Evolutionary conservation across 2,888 invertebrate genomes (phyloP).

Genomic region (Geotrupes spiniger): DNA sequence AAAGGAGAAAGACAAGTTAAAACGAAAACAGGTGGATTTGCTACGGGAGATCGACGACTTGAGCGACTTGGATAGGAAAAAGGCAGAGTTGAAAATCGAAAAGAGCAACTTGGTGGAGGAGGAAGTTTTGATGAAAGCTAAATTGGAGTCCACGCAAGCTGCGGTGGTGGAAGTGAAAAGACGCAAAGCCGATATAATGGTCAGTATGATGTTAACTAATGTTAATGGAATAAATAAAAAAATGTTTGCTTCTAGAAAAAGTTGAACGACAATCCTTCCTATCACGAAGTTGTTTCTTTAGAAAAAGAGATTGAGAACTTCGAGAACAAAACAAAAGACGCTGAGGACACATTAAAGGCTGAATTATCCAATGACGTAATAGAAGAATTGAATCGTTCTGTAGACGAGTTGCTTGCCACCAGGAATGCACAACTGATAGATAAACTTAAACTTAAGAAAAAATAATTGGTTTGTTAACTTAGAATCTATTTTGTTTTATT

Average conservation of each 20-base stretch:
- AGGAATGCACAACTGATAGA: conserved; percentile 22
- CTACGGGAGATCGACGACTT: conserved; percentile 22
- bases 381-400: conserved; percentile 14
- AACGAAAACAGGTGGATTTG: conserved; percentile 20
- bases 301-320: conserved; percentile 20
- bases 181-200: conserved; percentile 26
- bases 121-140: conserved; percentile 21
- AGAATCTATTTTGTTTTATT: too few relatives aligned
- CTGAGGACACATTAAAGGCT: conserved; percentile 13
- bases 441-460: conserved; percentile 18
- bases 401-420: conserved; percentile 19
- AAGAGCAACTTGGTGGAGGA: conserved; percentile 21
- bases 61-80: conserved; percentile 24
- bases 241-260: conserved; percentile 12
- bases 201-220: conserved; percentile 13
- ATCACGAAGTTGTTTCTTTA: conserved; percentile 17
- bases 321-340: conserved; percentile 13
- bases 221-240: background rate
- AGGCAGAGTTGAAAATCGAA: conserved; percentile 24
- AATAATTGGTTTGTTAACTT: too few relatives aligned
- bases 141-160: conserved; percentile 26
- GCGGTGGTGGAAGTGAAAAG: conserved; percentile 29
- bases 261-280: conserved; percentile 19
- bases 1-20: conserved; percentile 23
- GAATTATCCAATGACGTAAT: conserved; percentile 17